Base-by-base conservation (phyloP, 2,888 invertebrate genomes). In the Sesia apiformis region DNA sequence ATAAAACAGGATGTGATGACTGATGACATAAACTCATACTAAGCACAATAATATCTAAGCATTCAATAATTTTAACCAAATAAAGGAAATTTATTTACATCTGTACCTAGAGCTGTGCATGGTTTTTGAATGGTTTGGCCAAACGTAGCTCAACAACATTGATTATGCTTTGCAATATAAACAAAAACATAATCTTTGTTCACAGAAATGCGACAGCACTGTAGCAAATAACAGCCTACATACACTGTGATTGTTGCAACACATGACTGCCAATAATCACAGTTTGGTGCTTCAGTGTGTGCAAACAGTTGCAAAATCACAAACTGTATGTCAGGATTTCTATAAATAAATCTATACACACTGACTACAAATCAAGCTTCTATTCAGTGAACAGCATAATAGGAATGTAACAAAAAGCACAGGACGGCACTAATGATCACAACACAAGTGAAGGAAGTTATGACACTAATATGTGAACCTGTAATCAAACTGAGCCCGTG, bases 401-500 rank as follows among this genome's bases (percentile, higher is more conserved):
- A 49, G 40, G 40, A 5, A 55, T 51, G 52, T 54, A 54, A 52
- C 40, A 58, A 84, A 83, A 83, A 81, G 80, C 81, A 75, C 70
- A 76, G 76, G 72, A 76, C 81, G 74, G 83, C 83, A 83, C 83
- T 84, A 86, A 84, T 82, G 81, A 80, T 78, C 81, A 88, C 86
- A 88, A 88, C 84, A 87, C 84, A 85, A 80, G 82, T 82, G 83
- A 76, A 76, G 78, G 73, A 70, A 67, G 72, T 67, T 80, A 82
- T 74, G 77, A 76, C 81, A 76, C 81, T 72, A 72, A 78, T 76
- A 60, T 67, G 70, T 76, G 81, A 90, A 92, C 92, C 92, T 92
- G 91, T 92, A 93, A 77, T 94, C 93, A 87, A 92, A 93, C 75
- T 93, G 92, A 74, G 92, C 91, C 75, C 91, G 91, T 76, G 91